These are phyloP conservation scores for Hippasteria phrygiana DNA, from an alignment of 53 echinoderm and acorn worm genomes.

Conservation along the genomic window DNA sequence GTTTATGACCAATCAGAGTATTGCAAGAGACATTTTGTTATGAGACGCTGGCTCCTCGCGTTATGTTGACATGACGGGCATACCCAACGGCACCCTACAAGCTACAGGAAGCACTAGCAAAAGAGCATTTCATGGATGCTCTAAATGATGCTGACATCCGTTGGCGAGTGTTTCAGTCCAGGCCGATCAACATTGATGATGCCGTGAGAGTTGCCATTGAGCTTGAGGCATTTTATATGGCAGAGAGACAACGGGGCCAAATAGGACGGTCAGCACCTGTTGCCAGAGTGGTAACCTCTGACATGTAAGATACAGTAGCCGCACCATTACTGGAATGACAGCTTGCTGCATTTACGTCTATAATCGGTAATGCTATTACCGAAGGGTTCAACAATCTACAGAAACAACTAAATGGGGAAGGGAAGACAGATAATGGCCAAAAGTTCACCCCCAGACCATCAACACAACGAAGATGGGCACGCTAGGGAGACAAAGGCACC, in stretches of 20 bases:
- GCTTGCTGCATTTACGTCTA: background rate
- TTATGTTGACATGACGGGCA: constrained; percentile 57
- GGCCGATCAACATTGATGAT: constrained; percentile 42
- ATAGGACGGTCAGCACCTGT: background rate
- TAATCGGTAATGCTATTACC: background rate
- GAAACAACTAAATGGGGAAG: background rate
- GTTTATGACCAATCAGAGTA: too few species aligned
- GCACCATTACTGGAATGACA: background rate
- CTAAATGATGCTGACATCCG: constrained; percentile 53
- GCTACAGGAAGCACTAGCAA: constrained; percentile 49
- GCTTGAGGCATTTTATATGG: constrained; percentile 58
- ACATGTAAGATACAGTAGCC: background rate
- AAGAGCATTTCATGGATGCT: constrained; percentile 77
- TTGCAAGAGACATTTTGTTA: too few species aligned
- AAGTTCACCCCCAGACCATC: background rate
- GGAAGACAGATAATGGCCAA: background rate
- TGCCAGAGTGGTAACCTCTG: background rate
- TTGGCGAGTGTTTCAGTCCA: constrained; percentile 56
- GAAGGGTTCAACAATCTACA: background rate
- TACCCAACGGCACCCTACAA: constrained; percentile 37
- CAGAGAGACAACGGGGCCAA: constrained; percentile 50
- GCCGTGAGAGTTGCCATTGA: constrained; percentile 66
- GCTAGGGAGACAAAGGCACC: background rate
- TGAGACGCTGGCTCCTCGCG: too few species aligned
- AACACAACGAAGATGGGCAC: background rate